A percentile compares a stretch with the other conserved stretches of the same genome.
phyloP scores from a whole-genome alignment of 2,113 vertebrate species.

The Otolemur garnettii region DNA sequence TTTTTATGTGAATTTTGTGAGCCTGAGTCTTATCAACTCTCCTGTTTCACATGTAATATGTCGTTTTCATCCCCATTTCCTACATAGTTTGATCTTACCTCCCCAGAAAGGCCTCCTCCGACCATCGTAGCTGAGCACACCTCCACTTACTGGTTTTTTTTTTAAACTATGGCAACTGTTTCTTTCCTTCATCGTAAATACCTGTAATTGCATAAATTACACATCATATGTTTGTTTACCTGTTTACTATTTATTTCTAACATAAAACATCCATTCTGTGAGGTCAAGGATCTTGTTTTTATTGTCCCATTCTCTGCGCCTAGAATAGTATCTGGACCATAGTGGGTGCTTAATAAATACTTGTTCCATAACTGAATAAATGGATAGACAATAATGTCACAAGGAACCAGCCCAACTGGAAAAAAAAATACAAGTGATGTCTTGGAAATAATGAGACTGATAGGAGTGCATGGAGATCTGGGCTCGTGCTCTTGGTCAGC shows the following conservation, averaged over 20 bases:
- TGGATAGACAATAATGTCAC: neutral
- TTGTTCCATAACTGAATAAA: neutral
- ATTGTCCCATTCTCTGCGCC: neutral
- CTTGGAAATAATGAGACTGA: neutral
- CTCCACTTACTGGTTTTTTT: neutral
- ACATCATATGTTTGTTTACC: neutral
- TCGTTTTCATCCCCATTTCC: neutral
- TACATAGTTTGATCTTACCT: neutral
- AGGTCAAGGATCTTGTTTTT: neutral
- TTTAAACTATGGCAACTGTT: neutral
- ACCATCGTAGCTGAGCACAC: neutral
- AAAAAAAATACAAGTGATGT: neutral
- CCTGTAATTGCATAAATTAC: neutral
- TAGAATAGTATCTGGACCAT: neutral
- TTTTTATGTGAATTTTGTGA: too few species aligned
- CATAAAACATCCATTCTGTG: neutral
- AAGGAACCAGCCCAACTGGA: neutral
- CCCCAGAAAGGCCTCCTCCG: neutral
- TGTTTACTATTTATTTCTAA: constrained; percentile 4
- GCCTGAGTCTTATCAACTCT: too few species aligned
- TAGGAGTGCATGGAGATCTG: neutral
- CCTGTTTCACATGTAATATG: too few species aligned
- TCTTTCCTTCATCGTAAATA: constrained; percentile 13
- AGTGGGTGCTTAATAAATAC: neutral
- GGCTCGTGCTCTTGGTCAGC: neutral